These are phyloP conservation scores for Drosophila austrosaltans DNA, from an alignment of 2,888 invertebrate genomes.

Conservation along the genomic window DNA sequence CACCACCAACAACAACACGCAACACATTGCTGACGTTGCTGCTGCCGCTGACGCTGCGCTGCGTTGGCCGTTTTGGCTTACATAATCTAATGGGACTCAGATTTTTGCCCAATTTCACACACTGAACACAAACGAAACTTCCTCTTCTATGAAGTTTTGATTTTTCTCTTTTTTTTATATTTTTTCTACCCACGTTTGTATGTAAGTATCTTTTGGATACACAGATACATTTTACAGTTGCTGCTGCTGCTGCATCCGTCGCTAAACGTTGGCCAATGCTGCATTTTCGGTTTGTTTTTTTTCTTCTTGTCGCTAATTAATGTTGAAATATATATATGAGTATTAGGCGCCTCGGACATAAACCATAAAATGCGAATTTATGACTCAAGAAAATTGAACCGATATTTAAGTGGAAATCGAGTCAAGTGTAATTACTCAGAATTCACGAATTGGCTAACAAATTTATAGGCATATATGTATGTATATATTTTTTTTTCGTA, in stretches of 20 bases:
- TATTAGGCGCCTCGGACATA: slow-evolving; percentile 47
- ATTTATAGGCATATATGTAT: slow-evolving; percentile 52
- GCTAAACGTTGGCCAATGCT: slow-evolving; percentile 41
- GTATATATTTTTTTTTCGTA: slow-evolving; percentile 26
- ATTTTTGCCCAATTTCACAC: slow-evolving; percentile 63
- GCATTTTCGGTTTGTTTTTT: slow-evolving; percentile 29
- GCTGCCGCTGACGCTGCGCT: slow-evolving; percentile 33
- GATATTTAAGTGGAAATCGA: slow-evolving; percentile 17
- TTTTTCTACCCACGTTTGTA: slow-evolving; percentile 12
- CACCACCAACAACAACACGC: slow-evolving; percentile 7
- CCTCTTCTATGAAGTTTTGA: slow-evolving; percentile 45
- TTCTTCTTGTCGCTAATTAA: slow-evolving; percentile 62
- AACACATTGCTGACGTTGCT: slow-evolving; percentile 32
- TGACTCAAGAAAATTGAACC: slow-evolving; percentile 43
- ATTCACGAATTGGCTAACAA: slow-evolving; percentile 56
- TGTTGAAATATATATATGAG: slow-evolving; percentile 56
- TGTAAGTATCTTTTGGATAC: slow-evolving; percentile 24
- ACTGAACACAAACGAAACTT: slow-evolving; percentile 38
- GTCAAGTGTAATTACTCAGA: slow-evolving; percentile 66
- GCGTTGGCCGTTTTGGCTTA: slow-evolving; percentile 46
- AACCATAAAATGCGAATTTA: slow-evolving; percentile 53
- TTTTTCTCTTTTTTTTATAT: not conserved
- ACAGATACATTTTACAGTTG: too few relatives aligned
- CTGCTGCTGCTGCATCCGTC: slow-evolving; percentile 47
- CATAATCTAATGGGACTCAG: slow-evolving; percentile 35